Evolutionary conservation across 2,113 vertebrate genomes (phyloP).

Genomic region (Tauraco erythrolophus): DNA sequence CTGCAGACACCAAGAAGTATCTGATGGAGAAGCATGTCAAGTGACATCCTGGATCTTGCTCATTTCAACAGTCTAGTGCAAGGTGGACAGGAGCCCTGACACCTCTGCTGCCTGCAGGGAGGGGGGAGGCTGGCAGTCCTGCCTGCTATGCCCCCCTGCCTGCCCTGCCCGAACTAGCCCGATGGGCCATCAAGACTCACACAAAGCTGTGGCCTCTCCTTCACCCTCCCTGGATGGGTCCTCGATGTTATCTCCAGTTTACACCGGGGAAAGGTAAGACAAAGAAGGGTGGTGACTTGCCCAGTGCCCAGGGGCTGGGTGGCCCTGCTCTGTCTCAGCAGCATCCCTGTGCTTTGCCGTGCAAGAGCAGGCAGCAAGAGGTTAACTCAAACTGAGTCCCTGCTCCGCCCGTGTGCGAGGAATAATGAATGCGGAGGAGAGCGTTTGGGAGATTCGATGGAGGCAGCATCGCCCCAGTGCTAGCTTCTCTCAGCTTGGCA

Average conservation of each 20-base stretch:
- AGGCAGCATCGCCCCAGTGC: not conserved
- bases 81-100: not conserved
- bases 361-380: not conserved
- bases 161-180: not conserved
- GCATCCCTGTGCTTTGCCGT: rapidly evolving
- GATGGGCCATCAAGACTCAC: not conserved
- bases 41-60: rapidly evolving
- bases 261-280: not conserved
- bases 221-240: too few species aligned
- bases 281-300: not conserved
- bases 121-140: not conserved
- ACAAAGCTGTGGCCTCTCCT: not conserved
- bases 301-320: not conserved
- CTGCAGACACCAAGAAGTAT: not conserved
- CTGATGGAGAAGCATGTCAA: not conserved
- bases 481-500: not conserved
- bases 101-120: not conserved
- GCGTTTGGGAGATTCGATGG: not conserved
- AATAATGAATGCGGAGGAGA: not conserved
- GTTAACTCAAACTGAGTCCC: not conserved
- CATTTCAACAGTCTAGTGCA: rapidly evolving
- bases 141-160: not conserved
- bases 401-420: not conserved
- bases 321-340: not conserved
- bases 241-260: rapidly evolving